Conservation (phyloP, 2,888 invertebrate species). For the Melanotus villosus region DNA sequence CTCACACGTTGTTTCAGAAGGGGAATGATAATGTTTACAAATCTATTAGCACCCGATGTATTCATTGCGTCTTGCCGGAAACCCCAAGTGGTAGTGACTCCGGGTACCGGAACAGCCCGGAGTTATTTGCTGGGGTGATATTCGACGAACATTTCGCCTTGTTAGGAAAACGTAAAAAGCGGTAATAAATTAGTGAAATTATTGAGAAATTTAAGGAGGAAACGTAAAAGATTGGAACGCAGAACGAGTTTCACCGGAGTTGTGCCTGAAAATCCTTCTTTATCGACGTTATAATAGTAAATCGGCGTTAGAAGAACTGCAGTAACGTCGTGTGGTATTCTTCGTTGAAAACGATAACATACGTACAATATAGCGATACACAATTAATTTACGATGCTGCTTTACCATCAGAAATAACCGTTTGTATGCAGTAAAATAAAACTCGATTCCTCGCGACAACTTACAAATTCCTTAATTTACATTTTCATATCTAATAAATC, state of each 20-base stretch:
- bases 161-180: no score
- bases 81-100: slow-evolving; percentile 55
- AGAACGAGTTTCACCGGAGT: background rate
- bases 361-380: background rate
- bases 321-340: background rate
- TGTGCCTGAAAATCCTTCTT: background rate
- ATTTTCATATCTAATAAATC: slow-evolving; percentile 9
- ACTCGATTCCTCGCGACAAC: background rate
- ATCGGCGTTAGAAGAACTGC: background rate
- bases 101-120: slow-evolving; percentile 15
- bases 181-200: no score
- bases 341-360: slow-evolving; percentile 4
- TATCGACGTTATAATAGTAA: background rate
- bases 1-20: slow-evolving; percentile 28
- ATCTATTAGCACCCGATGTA: slow-evolving; percentile 65
- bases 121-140: background rate
- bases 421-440: background rate
- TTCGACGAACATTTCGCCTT: no score
- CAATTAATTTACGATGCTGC: slow-evolving; percentile 18
- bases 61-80: slow-evolving; percentile 58
- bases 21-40: slow-evolving; percentile 62
- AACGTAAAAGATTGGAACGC: no score
- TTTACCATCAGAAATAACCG: background rate
- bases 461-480: slow-evolving; percentile 15
- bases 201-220: no score